Evolutionary conservation across 2,888 invertebrate species (phyloP).

Genomic region (Alloplasta piceator): DNA sequence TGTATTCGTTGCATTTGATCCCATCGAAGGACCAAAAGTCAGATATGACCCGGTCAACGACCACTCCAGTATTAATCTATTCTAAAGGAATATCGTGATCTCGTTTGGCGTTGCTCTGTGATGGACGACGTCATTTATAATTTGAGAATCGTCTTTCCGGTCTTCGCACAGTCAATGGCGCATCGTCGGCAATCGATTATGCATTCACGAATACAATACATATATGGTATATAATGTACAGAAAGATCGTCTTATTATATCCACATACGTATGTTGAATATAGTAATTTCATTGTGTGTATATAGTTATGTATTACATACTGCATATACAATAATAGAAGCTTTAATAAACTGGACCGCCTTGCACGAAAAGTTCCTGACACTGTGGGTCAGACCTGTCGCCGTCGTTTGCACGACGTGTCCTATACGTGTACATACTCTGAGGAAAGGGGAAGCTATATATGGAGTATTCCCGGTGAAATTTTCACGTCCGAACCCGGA

Average conservation of each 20-base stretch:
- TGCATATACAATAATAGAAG: constrained; percentile 29
- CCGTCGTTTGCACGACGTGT: constrained; percentile 46
- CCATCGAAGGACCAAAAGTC: no score
- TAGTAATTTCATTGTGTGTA: not conserved
- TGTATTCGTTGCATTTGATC: no score
- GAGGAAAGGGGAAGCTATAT: no score
- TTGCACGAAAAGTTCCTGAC: constrained; percentile 58
- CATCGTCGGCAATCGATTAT: constrained; percentile 30
- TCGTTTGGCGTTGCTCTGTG: not conserved
- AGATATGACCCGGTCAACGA: no score
- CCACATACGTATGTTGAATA: not conserved
- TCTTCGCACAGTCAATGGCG: constrained; percentile 20
- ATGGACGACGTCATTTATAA: constrained; percentile 22
- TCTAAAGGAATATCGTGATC: not conserved
- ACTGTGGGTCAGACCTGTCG: constrained; percentile 42
- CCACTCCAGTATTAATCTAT: not conserved
- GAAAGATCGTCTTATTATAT: not conserved
- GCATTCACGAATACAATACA: constrained; percentile 1
- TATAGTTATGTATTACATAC: constrained; percentile 12
- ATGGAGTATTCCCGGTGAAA: no score
- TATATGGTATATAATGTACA: not conserved
- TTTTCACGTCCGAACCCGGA: no score
- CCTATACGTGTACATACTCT: constrained; percentile 22
- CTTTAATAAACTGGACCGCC: constrained; percentile 59
- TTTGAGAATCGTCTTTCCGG: constrained; percentile 44